Evolutionary conservation across 2,797 vertebrate genomes (phyloP).

Genomic region (Aphelocoma californica): DNA sequence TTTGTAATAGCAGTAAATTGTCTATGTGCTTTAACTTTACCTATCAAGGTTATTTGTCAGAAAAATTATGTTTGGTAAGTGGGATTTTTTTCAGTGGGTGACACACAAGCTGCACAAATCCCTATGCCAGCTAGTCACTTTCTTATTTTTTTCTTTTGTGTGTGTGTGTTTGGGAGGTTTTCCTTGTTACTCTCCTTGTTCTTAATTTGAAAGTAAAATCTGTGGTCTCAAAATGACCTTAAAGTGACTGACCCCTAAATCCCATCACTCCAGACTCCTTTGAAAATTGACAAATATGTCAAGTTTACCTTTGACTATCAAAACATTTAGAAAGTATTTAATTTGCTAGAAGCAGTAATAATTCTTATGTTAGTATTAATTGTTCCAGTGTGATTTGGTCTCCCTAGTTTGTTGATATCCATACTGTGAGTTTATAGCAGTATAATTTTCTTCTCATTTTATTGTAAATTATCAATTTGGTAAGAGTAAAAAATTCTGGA

Average conservation of each 20-base stretch:
- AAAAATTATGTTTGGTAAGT: slow-evolving; percentile 68
- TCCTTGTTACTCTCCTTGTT: slow-evolving; percentile 68
- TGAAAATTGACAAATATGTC: slow-evolving; percentile 80
- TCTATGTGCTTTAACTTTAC: slow-evolving; percentile 44
- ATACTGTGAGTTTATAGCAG: not conserved
- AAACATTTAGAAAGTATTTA: slow-evolving; percentile 72
- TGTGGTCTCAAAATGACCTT: slow-evolving; percentile 76
- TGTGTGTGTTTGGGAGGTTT: slow-evolving; percentile 51
- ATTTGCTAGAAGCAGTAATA: slow-evolving; percentile 55
- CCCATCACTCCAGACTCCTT: slow-evolving; percentile 74
- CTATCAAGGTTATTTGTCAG: slow-evolving; percentile 79
- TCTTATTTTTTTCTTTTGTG: not conserved
- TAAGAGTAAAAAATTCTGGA: slow-evolving; percentile 53
- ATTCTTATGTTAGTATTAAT: slow-evolving; percentile 32
- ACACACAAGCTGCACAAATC: slow-evolving; percentile 62
- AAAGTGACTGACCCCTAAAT: slow-evolving; percentile 78
- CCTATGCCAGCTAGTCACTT: slow-evolving; percentile 27
- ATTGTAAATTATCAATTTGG: slow-evolving; percentile 44
- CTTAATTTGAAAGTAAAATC: slow-evolving; percentile 80
- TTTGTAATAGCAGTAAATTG: slow-evolving; percentile 58
- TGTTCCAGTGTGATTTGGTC: not conserved
- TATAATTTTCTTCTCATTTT: not conserved
- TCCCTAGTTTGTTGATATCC: not conserved
- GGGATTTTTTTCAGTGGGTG: slow-evolving; percentile 37
- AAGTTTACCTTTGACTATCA: slow-evolving; percentile 66